Percentiles rank a stretch among this genome's conserved stretches.
Evolutionary conservation across 2,113 vertebrate species (phyloP).

Genomic region (Cyprinodon tularosa): DNA sequence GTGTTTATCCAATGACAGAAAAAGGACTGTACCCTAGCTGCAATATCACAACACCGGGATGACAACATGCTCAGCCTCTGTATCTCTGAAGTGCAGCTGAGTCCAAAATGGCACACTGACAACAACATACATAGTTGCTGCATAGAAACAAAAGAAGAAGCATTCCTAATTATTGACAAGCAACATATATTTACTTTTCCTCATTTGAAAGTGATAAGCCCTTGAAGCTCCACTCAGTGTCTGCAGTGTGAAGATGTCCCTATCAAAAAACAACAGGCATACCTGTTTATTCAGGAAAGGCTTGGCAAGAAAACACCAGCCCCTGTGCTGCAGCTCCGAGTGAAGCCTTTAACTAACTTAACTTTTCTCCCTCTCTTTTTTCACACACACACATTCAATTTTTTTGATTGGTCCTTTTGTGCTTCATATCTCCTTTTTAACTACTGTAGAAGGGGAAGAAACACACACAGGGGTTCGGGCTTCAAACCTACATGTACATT

Average conservation of each 20-base stretch:
- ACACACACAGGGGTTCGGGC: background rate
- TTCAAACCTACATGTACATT: conserved; percentile 23
- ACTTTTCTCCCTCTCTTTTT: conserved; percentile 36
- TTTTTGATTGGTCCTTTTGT: conserved; percentile 59
- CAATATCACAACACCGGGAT: conserved; percentile 70
- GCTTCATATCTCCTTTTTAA: conserved; percentile 30
- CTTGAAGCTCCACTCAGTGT: conserved; percentile 71
- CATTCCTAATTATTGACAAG: conserved; percentile 81
- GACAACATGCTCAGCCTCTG: conserved; percentile 70
- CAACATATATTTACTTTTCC: conserved; percentile 80
- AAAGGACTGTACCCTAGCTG: conserved; percentile 65
- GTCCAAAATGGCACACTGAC: conserved; percentile 78
- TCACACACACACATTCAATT: background rate
- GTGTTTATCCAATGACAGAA: conserved; percentile 72
- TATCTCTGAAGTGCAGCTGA: conserved; percentile 80
- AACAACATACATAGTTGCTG: conserved; percentile 76
- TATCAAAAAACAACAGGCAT: conserved; percentile 77
- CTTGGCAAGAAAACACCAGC: conserved; percentile 63
- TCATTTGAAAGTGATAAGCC: conserved; percentile 77
- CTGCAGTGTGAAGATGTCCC: conserved; percentile 76
- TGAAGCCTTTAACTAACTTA: conserved; percentile 62
- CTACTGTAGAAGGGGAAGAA: background rate
- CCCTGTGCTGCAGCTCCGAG: conserved; percentile 41
- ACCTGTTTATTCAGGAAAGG: conserved; percentile 73
- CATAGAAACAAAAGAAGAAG: conserved; percentile 76